These are phyloP conservation scores for Zonitis immaculata DNA, from an alignment of 2,888 invertebrate genomes.

Conservation along the genomic window DNA sequence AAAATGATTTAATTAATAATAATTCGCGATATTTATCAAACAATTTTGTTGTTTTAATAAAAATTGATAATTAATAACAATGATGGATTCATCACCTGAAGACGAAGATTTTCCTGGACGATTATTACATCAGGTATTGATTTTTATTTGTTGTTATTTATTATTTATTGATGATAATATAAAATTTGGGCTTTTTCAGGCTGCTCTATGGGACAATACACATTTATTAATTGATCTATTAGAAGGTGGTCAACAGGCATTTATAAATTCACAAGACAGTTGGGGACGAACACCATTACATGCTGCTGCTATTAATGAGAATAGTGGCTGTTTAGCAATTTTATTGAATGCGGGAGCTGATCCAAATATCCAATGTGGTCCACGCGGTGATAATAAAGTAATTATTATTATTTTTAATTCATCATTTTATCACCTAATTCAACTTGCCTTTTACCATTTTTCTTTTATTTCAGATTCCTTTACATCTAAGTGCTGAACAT, in stretches of 20 bases:
- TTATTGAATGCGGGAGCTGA: slow-evolving; percentile 68
- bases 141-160: slow-evolving; percentile 5
- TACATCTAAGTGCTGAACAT: slow-evolving; percentile 77
- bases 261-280: slow-evolving; percentile 66
- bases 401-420: too few relatives aligned
- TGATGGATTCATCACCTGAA: slow-evolving; percentile 71
- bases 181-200: slow-evolving; percentile 57
- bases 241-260: slow-evolving; percentile 60
- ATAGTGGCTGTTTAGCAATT: slow-evolving; percentile 69
- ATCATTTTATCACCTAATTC: too few relatives aligned
- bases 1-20: too few relatives aligned
- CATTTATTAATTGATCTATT: slow-evolving; percentile 79
- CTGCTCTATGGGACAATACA: slow-evolving; percentile 84
- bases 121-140: slow-evolving; percentile 65
- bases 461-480: slow-evolving; percentile 63
- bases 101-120: slow-evolving; percentile 77
- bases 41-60: too few relatives aligned
- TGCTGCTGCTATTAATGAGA: slow-evolving; percentile 76
- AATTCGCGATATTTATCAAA: too few relatives aligned
- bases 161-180: neutral
- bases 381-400: slow-evolving; percentile 64
- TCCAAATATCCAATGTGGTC: slow-evolving; percentile 64
- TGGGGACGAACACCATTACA: slow-evolving; percentile 75
- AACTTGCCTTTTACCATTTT: too few relatives aligned
- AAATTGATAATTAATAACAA: too few relatives aligned